A percentile compares a stretch with the other conserved stretches of the same genome.
Conservation (phyloP, 2,797 vertebrate species). For the Danio kyathit region DNA sequence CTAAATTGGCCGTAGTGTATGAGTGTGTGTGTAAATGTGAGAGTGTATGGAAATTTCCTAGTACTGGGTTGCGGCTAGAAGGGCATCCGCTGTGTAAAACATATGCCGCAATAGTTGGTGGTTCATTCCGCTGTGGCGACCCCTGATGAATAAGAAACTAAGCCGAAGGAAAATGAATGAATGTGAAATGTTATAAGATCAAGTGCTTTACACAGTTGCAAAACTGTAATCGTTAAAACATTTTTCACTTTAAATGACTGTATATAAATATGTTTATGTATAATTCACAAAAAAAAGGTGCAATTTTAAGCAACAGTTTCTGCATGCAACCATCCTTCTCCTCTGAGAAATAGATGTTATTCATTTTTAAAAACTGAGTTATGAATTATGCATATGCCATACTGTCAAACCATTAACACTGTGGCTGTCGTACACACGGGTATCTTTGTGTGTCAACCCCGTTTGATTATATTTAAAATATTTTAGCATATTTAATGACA, state of each 20-base stretch:
- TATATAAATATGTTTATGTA: not conserved
- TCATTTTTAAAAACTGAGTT: slow-evolving; percentile 73
- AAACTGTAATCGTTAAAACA: not conserved
- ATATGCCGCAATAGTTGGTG: too few species aligned
- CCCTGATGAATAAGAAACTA: too few species aligned
- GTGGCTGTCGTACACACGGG: slow-evolving; percentile 72
- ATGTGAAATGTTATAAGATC: too few species aligned
- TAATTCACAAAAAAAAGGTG: slow-evolving; percentile 21
- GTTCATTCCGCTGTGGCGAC: too few species aligned
- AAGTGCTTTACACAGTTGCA: not conserved
- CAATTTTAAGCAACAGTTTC: slow-evolving; percentile 64
- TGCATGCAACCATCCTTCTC: slow-evolving; percentile 74
- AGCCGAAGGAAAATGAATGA: too few species aligned
- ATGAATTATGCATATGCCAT: slow-evolving; percentile 81
- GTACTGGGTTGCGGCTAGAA: too few species aligned
- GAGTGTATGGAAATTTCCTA: too few species aligned
- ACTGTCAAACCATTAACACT: slow-evolving; percentile 74
- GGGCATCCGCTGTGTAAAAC: too few species aligned
- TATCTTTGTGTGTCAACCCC: slow-evolving; percentile 70
- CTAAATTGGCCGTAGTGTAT: too few species aligned
- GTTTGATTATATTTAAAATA: slow-evolving; percentile 27
- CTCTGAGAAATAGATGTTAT: slow-evolving; percentile 78
- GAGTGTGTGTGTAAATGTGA: too few species aligned
- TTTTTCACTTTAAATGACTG: not conserved
- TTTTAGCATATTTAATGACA: slow-evolving; percentile 42